Evolutionary conservation across 2,113 vertebrate species (phyloP).

Genomic region (Himantopus leucocephalus): DNA sequence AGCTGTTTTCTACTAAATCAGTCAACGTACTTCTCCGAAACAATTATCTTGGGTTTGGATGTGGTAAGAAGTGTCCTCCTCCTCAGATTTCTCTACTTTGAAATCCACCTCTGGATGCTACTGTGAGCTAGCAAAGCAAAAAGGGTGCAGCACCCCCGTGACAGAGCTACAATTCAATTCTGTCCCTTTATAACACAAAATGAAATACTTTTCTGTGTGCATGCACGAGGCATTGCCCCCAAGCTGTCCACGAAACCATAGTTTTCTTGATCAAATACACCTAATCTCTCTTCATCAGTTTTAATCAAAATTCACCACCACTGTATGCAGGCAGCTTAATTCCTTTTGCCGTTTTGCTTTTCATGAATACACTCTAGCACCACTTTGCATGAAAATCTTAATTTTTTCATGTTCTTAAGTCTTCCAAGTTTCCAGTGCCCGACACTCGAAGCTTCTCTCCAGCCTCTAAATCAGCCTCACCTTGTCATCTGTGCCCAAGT

Average conservation of each 20-base stretch:
- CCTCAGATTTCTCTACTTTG: neutral
- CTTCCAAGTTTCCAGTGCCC: neutral
- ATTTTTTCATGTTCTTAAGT: neutral
- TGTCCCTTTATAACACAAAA: neutral
- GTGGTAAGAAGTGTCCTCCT: neutral
- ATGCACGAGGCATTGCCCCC: accelerated
- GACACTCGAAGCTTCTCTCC: neutral
- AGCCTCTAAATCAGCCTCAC: neutral
- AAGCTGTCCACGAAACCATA: neutral
- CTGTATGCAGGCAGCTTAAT: neutral
- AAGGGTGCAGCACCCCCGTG: neutral
- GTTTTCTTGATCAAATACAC: neutral
- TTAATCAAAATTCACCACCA: neutral
- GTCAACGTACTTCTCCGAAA: neutral
- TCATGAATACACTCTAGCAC: neutral
- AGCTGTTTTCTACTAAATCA: neutral
- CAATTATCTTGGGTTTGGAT: neutral
- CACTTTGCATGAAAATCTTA: neutral
- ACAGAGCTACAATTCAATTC: neutral
- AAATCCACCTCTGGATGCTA: neutral
- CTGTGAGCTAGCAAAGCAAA: neutral
- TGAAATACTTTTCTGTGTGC: neutral
- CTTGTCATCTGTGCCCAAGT: neutral
- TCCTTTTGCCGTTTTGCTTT: neutral
- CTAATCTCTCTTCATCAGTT: neutral